Evolutionary conservation across 2,797 vertebrate genomes (phyloP), one percentile per base, ranked within the genome.

Genomic region (Cercopithecus petaurista): DNA sequence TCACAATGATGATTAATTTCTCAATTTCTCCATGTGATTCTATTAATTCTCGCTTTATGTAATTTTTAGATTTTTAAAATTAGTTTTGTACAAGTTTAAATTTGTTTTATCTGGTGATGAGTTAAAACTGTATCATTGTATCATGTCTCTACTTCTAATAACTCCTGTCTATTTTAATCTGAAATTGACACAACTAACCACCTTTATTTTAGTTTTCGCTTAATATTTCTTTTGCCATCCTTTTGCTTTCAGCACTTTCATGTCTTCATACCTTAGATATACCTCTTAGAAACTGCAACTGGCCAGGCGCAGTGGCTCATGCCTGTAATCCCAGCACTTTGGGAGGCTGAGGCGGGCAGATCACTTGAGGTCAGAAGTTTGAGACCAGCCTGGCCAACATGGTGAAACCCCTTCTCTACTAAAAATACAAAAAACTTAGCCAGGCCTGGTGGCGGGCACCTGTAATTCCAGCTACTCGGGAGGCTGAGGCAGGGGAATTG

Each of bases 41-140:
- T 73, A 82, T 77, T 61, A 61, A 82, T 77, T 55, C 64, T 55
- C 77, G 26, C 36, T 82, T 93, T 83, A 79, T 55, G 5, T 52
- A 59, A 55, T 67, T 43, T 82, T 87, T 83, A 83, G n/a, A 59
- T 90, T 84, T 90, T 92, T 48, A 72, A 82, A 88, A 77, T 64
- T 64, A 33, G 28, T 73, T 94, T 73, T 83, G 8, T 11, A 43
- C 30, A 86, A 70, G 39, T 92, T 81, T 77, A 77, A 43, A 55
- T 75, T 82, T 84, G 8, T 88, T 88, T 89, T 88, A 46, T 41
- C 64, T 88, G 36, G 28, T 97, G 79, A 22, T 86, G 24, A 86
- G 55, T 89, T 92, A 75, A 57, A 48, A 22, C 17, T n/a, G 2
- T 87, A 75, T 83, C 57, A 4, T 6, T 59, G 10, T n/a, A 80